phyloP scores from a whole-genome alignment of 2,888 invertebrate species.

The Drosophila pseudotakahashii region DNA sequence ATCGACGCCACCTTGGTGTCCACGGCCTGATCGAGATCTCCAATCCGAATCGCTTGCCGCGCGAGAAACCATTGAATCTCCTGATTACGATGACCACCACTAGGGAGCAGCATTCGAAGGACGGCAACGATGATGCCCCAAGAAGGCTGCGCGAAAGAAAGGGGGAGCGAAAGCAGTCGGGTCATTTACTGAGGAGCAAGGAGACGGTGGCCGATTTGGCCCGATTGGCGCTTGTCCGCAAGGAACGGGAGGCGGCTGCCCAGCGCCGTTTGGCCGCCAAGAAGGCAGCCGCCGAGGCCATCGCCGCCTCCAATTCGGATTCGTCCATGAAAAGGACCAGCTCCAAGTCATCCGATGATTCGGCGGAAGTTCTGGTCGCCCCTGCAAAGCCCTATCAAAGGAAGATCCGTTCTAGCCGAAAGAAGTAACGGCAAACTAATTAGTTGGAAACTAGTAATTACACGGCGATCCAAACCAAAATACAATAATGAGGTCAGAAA shows the following conservation, averaged over 20 bases:
- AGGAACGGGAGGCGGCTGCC: constrained; percentile 54
- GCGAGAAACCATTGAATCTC: neutral
- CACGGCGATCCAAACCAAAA: too few species aligned
- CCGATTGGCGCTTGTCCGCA: constrained; percentile 48
- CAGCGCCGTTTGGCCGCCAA: constrained; percentile 50
- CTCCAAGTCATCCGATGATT: constrained; percentile 8
- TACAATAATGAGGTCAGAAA: too few species aligned
- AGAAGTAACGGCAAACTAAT: neutral
- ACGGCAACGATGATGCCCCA: neutral
- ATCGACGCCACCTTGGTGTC: constrained; percentile 17
- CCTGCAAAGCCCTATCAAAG: neutral
- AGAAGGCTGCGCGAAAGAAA: neutral
- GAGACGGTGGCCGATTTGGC: constrained; percentile 49
- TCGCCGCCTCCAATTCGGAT: neutral
- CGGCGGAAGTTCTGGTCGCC: neutral
- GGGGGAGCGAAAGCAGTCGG: neutral
- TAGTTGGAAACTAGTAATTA: too few species aligned
- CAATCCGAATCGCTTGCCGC: constrained; percentile 53
- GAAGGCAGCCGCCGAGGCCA: constrained; percentile 1
- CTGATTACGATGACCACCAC: neutral
- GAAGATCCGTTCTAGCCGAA: neutral
- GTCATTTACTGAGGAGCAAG: neutral
- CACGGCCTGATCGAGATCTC: constrained; percentile 45
- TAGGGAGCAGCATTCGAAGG: neutral
- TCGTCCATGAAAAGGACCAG: constrained; percentile 8